Evolutionary conservation across 53 echinoderm and acorn worm genomes (phyloP).

Genomic region (Astropecten irregularis): DNA sequence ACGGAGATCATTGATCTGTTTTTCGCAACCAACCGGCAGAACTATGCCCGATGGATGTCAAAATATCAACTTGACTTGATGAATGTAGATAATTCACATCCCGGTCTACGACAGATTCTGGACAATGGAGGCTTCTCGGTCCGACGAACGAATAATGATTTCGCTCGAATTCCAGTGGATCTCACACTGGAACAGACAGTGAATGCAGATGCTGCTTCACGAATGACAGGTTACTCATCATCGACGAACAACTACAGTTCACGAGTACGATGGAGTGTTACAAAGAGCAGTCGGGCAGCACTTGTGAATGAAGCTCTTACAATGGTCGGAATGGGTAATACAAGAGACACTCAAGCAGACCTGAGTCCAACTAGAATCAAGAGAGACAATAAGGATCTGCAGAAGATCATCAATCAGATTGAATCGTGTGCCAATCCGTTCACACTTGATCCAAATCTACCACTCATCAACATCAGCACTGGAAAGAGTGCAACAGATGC

Average conservation of each 20-base stretch:
- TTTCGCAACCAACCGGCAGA: slow-evolving; percentile 24
- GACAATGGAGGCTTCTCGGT: slow-evolving; percentile 5
- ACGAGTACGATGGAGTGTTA: slow-evolving; percentile 31
- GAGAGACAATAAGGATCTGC: not conserved
- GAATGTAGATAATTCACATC: slow-evolving; percentile 40
- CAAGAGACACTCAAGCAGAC: not conserved
- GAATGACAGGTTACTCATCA: slow-evolving; percentile 19
- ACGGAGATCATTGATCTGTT: slow-evolving; percentile 1
- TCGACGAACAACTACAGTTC: slow-evolving; percentile 30
- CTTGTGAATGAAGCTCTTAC: not conserved
- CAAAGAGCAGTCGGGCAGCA: slow-evolving; percentile 24
- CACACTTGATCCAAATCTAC: not conserved
- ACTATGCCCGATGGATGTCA: slow-evolving; percentile 33
- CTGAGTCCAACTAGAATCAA: slow-evolving; percentile 25
- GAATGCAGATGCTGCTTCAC: slow-evolving; percentile 32
- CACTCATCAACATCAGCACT: slow-evolving; percentile 37
- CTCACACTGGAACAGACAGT: slow-evolving; percentile 46
- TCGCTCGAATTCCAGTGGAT: slow-evolving; percentile 18
- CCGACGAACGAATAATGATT: slow-evolving; percentile 1
- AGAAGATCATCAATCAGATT: not conserved
- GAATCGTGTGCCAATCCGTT: slow-evolving; percentile 59
- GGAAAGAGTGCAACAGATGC: slow-evolving; percentile 36
- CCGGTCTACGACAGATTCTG: slow-evolving; percentile 8
- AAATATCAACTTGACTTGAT: slow-evolving; percentile 42
- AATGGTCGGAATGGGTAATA: not conserved